Evolutionary conservation across 2,888 invertebrate species (phyloP).

Genomic region (Horisme vitalbata): DNA sequence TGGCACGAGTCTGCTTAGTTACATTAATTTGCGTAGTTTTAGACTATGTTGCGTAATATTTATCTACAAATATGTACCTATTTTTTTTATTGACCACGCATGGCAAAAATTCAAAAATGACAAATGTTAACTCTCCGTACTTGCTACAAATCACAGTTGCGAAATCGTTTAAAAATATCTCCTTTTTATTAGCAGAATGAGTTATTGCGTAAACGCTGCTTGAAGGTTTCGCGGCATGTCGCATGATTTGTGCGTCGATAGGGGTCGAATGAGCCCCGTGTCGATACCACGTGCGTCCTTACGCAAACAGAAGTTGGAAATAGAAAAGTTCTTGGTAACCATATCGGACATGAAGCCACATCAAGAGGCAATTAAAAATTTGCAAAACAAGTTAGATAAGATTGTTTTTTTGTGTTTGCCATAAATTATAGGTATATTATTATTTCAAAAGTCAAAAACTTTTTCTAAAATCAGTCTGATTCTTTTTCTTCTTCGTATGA

Average conservation of each 20-base stretch:
- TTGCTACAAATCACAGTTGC: background rate
- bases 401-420: too few species aligned
- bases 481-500: too few species aligned
- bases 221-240: constrained; percentile 47
- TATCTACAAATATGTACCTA: too few species aligned
- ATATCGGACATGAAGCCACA: constrained; percentile 7
- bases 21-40: too few species aligned
- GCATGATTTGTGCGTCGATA: constrained; percentile 71
- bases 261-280: constrained; percentile 56
- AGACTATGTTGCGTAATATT: too few species aligned
- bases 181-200: constrained; percentile 16
- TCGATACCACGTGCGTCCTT: constrained; percentile 63
- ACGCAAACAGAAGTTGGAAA: constrained; percentile 38
- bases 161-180: constrained; percentile 7
- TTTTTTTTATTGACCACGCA: too few species aligned
- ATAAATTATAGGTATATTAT: too few species aligned
- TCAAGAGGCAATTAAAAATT: too few species aligned
- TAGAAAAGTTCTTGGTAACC: constrained; percentile 16
- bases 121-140: background rate
- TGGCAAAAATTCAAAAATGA: background rate
- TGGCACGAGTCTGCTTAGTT: too few species aligned
- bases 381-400: too few species aligned
- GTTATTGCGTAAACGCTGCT: constrained; percentile 21
- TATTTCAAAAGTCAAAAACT: too few species aligned
- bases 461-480: too few species aligned